Evolutionary conservation across 2,888 invertebrate species (phyloP).

Genomic region (Drosophila emarginata): DNA sequence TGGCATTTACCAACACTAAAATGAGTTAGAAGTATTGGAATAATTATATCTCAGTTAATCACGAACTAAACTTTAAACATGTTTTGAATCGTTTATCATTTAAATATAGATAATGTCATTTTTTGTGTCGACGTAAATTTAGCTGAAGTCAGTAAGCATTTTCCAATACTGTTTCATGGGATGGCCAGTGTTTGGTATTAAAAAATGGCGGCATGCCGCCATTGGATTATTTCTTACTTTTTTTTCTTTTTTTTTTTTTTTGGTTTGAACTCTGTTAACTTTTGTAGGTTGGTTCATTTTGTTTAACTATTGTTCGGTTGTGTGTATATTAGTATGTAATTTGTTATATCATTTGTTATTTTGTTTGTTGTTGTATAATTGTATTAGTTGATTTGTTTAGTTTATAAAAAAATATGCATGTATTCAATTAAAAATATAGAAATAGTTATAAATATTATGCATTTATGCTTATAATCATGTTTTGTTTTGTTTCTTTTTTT

Average conservation of each 20-base stretch:
- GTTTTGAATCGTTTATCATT: no score
- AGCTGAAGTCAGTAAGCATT: background rate
- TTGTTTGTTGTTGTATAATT: slow-evolving; percentile 26
- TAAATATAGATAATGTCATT: no score
- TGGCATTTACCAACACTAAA: no score
- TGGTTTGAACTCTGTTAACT: background rate
- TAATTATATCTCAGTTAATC: no score
- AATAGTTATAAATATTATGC: slow-evolving; percentile 43
- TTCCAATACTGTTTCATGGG: background rate
- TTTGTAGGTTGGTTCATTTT: slow-evolving; percentile 20
- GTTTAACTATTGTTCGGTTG: slow-evolving; percentile 43
- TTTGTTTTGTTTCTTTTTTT: slow-evolving; percentile 21
- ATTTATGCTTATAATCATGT: slow-evolving; percentile 19
- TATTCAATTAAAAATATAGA: slow-evolving; percentile 61
- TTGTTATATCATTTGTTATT: slow-evolving; percentile 22
- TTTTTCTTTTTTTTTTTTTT: background rate
- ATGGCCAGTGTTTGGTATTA: background rate
- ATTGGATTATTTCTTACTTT: background rate
- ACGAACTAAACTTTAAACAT: no score
- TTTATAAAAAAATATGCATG: slow-evolving; percentile 62
- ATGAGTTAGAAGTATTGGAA: no score
- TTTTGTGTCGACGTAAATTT: no score
- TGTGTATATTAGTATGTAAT: slow-evolving; percentile 30
- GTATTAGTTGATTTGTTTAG: slow-evolving; percentile 28
- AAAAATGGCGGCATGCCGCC: background rate